Evolutionary conservation across 2,797 vertebrate genomes (phyloP).

Genomic region (Pristis pectinata): DNA sequence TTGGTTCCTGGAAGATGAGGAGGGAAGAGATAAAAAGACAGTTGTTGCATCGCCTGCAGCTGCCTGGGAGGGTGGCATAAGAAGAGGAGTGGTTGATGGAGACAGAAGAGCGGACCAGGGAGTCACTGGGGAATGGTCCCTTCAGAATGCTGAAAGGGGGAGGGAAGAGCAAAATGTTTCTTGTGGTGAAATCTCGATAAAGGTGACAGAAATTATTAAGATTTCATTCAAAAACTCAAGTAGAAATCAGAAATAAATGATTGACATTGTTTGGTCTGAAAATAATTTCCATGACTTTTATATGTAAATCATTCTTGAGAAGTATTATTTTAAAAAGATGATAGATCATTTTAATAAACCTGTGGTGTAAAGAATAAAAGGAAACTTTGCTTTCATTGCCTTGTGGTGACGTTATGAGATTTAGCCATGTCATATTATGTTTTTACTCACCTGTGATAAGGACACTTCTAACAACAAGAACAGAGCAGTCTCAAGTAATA

Average conservation of each 20-base stretch:
- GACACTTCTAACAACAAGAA: conserved; percentile 61
- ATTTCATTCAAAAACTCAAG: neutral
- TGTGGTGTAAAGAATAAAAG: neutral
- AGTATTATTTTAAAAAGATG: neutral
- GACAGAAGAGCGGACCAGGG: too few species aligned
- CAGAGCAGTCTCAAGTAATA: conserved; percentile 56
- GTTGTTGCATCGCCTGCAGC: too few species aligned
- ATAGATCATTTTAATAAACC: conserved; percentile 2
- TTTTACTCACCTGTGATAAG: conserved; percentile 57
- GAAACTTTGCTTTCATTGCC: neutral
- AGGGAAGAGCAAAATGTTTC: too few species aligned
- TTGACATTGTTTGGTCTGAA: neutral
- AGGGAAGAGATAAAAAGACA: too few species aligned
- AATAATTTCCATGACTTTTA: neutral
- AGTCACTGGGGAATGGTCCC: too few species aligned
- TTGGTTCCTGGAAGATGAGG: too few species aligned
- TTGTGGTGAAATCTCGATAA: too few species aligned
- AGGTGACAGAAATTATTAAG: neutral
- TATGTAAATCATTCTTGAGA: neutral
- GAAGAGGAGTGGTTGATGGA: too few species aligned
- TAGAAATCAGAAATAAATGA: neutral
- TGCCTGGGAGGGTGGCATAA: too few species aligned
- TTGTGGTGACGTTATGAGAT: conserved; percentile 38
- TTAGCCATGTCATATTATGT: conserved; percentile 52
- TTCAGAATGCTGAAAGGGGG: too few species aligned